phyloP scores from a whole-genome alignment of 2,888 invertebrate genomes.

The Hypomecis atomaria region DNA sequence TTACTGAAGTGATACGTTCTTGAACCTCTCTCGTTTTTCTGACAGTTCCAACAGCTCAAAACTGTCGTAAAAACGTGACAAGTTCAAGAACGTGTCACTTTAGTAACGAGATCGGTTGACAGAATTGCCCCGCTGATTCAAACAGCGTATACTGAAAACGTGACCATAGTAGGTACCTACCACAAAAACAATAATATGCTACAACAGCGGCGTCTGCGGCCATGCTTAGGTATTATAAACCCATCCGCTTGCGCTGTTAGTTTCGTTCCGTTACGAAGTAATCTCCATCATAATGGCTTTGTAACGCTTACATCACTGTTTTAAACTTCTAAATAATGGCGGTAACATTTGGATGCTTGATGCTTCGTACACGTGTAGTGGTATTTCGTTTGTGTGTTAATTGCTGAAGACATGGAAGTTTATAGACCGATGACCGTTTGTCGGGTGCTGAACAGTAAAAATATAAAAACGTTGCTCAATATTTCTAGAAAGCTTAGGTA shows the following conservation, averaged over 20 bases:
- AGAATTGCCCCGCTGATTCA: no score
- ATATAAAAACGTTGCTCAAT: no score
- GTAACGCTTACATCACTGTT: constrained; percentile 21
- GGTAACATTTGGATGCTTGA: constrained; percentile 3
- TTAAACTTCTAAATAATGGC: constrained; percentile 4
- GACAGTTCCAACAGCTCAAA: no score
- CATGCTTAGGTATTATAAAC: constrained; percentile 20
- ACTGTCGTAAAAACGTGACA: no score
- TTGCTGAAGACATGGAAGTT: neutral
- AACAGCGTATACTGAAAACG: no score
- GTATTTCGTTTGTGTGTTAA: constrained; percentile 6
- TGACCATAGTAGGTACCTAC: neutral
- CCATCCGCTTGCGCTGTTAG: neutral
- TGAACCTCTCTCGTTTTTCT: no score
- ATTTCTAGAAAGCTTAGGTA: neutral
- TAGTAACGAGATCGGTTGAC: no score
- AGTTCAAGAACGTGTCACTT: no score
- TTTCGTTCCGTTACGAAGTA: constrained; percentile 18
- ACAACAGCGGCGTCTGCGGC: neutral
- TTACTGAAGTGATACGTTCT: no score
- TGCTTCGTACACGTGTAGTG: neutral
- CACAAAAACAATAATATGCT: neutral
- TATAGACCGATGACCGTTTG: neutral
- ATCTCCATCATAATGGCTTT: constrained; percentile 22
- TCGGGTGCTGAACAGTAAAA: no score